Evolutionary conservation across 2,888 invertebrate genomes (phyloP), one percentile per base, ranked within the genome.

Genomic region (Sesamia inferens): DNA sequence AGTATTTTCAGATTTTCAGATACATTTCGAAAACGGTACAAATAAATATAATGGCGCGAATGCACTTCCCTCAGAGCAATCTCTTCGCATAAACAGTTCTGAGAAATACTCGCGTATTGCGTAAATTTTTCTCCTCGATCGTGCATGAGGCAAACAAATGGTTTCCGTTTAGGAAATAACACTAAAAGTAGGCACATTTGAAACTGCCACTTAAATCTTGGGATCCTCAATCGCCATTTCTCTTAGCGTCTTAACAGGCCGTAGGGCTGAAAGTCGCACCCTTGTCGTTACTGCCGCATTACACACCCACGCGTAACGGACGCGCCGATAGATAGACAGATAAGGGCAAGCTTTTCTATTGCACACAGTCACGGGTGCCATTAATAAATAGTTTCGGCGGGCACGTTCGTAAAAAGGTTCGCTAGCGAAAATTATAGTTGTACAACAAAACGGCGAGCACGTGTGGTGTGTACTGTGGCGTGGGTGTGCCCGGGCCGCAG

Each of bases 151-250:
- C 93, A 93, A 95, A 95, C 94, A 95, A 96, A 95, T 95, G 93
- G 94, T 91, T 95, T 95, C 94, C 95, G 95, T 93, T 94, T 94
- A 94, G 94, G 94, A 94, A 94, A 95, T 95, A 95, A 95, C 94
- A 94, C 94, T 95, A 94, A 95, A 95, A 95, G 95, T 95, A 95
- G 94, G 95, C 95, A 93, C 94, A 94, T 95, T 95, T 94, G 94
- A 94, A 94, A 95, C 93, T 95, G 94, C 94, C 95, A 94, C 94
- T 95, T 95, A 95, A 95, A 95, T 95, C 95, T 95, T 94, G 92
- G 93, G 94, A 93, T 95, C 92, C 92, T 93, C 95, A 92, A 95
- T 95, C 91, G 95, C 94, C 92, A 94, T 95, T 94, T 94, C 92
- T 95, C 94, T 94, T 92, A 88, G 92, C 90, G 92, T 93, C 94